phyloP scores from a whole-genome alignment of 1,140 invertebrate genomes.

The Anoplolepis gracilipes region DNA sequence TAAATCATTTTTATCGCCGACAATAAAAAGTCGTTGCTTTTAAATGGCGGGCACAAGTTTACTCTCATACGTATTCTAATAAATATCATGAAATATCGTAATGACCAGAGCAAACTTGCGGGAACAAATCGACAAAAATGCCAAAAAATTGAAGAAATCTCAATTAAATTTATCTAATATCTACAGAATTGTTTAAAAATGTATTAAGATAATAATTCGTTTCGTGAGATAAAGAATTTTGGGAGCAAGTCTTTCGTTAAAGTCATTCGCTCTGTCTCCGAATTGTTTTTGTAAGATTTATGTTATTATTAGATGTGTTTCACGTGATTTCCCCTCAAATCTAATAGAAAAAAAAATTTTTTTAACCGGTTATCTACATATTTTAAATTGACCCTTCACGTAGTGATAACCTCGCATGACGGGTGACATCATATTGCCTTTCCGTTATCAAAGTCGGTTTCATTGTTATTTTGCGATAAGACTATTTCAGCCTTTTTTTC shows the following conservation, averaged over 20 bases:
- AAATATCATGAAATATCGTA: not conserved
- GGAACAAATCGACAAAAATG: not conserved
- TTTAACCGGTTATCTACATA: not conserved
- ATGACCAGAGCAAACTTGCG: not conserved
- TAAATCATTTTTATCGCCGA: not conserved
- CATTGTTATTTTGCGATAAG: constrained; percentile 37
- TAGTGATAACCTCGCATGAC: constrained; percentile 4
- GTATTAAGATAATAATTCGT: not conserved
- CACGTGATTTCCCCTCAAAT: not conserved
- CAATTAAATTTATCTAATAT: not conserved
- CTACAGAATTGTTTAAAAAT: not conserved
- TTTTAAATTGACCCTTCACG: constrained; percentile 29
- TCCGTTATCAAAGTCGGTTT: constrained; percentile 27
- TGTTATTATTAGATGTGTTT: constrained; percentile 2
- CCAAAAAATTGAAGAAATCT: not conserved
- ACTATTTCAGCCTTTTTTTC: constrained; percentile 11
- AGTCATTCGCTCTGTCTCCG: not conserved
- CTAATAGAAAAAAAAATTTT: not conserved
- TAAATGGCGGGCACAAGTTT: not conserved
- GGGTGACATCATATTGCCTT: constrained; percentile 9
- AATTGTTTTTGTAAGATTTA: not conserved
- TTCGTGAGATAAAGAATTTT: not conserved
- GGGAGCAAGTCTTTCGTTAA: not conserved
- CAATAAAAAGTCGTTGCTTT: not conserved
- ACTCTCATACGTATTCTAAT: too few relatives aligned